Conservation (phyloP, 2,113 vertebrate genomes). For the Atherinomorus stipes region DNA sequence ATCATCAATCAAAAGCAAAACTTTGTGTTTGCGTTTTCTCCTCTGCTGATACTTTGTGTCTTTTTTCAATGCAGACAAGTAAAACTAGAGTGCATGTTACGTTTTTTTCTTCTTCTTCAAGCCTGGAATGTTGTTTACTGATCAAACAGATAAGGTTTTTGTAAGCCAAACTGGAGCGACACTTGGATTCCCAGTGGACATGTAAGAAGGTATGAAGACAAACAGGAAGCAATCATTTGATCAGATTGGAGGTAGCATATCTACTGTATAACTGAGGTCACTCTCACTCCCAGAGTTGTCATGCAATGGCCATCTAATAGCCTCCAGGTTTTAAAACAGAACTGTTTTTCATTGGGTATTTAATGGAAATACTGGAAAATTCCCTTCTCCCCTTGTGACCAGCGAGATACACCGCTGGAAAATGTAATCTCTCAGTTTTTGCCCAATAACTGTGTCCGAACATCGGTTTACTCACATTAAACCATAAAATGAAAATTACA, state of each 20-base stretch:
- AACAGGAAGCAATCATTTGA: slow-evolving; percentile 68
- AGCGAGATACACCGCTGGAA: neutral
- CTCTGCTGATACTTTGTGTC: neutral
- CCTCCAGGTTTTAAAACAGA: slow-evolving; percentile 28
- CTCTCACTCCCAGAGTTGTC: slow-evolving; percentile 13
- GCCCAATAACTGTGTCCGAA: slow-evolving; percentile 38
- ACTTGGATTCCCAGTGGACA: slow-evolving; percentile 56
- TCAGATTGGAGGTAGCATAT: slow-evolving; percentile 53
- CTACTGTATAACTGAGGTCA: slow-evolving; percentile 37
- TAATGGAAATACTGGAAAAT: slow-evolving; percentile 17
- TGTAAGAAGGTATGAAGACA: slow-evolving; percentile 32
- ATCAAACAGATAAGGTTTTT: slow-evolving; percentile 69
- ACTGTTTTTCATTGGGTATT: slow-evolving; percentile 31
- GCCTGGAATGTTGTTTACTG: slow-evolving; percentile 80
- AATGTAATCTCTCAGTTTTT: slow-evolving; percentile 3
- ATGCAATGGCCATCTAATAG: slow-evolving; percentile 29
- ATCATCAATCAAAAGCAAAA: slow-evolving; percentile 34
- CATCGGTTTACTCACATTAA: slow-evolving; percentile 44
- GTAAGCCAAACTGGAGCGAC: slow-evolving; percentile 59
- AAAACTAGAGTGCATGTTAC: neutral
- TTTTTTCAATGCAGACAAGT: neutral
- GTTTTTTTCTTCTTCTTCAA: slow-evolving; percentile 3
- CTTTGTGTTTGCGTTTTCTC: slow-evolving; percentile 15
- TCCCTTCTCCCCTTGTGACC: slow-evolving; percentile 15
- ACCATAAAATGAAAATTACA: slow-evolving; percentile 21